A percentile compares a stretch with the other conserved stretches of the same genome.
These are phyloP conservation scores for Orchesella cincta DNA, from an alignment of 1,140 invertebrate species.

Conservation along the genomic window DNA sequence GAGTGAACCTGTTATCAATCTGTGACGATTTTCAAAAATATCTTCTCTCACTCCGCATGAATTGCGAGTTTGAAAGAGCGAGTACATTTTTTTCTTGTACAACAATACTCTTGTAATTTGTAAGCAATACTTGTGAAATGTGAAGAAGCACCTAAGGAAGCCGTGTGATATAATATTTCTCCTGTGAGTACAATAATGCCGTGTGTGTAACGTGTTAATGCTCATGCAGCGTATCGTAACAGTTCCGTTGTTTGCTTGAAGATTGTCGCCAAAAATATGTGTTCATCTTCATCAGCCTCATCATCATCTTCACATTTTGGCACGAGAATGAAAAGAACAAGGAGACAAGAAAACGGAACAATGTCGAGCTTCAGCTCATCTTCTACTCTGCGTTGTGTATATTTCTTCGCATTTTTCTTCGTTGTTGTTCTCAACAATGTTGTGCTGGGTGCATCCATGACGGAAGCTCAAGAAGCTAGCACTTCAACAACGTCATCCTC, in stretches of 20 bases:
- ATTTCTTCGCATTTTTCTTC: not conserved
- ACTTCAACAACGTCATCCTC: not conserved
- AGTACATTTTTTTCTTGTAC: too few relatives aligned
- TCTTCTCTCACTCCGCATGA: not conserved
- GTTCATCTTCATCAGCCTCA: not conserved
- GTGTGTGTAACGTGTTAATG: not conserved
- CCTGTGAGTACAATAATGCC: not conserved
- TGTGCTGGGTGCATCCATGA: slow-evolving; percentile 13
- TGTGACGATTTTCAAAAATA: not conserved
- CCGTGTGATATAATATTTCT: not conserved
- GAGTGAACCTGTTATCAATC: too few relatives aligned
- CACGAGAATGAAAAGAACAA: slow-evolving; percentile 10
- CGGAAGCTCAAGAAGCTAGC: slow-evolving; percentile 1
- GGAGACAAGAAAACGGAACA: not conserved
- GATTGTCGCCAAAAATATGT: slow-evolving; percentile 26
- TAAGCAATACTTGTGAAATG: not conserved
- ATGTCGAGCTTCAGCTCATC: slow-evolving; percentile 15
- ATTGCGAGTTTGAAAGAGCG: not conserved
- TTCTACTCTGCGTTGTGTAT: not conserved
- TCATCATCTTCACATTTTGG: not conserved
- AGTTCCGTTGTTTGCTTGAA: not conserved
- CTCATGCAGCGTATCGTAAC: not conserved
- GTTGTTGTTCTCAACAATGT: not conserved
- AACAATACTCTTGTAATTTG: slow-evolving; percentile 23
- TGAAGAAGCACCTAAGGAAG: not conserved